phyloP scores from a whole-genome alignment of 2,797 vertebrate genomes.

The Hyperoplus immaculatus region DNA sequence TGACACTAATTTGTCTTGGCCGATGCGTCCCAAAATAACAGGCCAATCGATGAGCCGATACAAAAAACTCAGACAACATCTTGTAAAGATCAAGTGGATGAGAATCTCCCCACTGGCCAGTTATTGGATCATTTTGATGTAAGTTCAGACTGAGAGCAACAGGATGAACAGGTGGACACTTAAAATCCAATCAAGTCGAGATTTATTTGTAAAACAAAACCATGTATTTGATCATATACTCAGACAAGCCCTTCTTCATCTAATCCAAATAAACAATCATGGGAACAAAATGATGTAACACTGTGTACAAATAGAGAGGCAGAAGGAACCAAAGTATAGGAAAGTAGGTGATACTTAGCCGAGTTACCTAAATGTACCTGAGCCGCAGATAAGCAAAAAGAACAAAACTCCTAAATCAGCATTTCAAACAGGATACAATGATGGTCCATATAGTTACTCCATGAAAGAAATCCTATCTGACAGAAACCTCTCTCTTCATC shows the following conservation, averaged over 20 bases:
- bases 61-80: constrained; percentile 29
- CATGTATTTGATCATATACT: background rate
- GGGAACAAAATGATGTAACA: constrained; percentile 12
- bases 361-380: background rate
- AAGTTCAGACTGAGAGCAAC: constrained; percentile 26
- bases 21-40: constrained; percentile 18
- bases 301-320: background rate
- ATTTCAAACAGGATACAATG: constrained; percentile 16
- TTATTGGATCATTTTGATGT: constrained; percentile 46
- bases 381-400: background rate
- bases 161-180: constrained; percentile 31
- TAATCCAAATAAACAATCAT: constrained; percentile 1
- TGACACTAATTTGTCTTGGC: constrained; percentile 54
- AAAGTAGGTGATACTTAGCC: background rate
- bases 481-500: constrained; percentile 11
- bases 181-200: constrained; percentile 40
- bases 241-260: background rate
- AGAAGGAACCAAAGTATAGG: background rate
- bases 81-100: constrained; percentile 40
- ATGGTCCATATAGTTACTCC: constrained; percentile 42
- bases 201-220: constrained; percentile 49
- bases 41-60: constrained; percentile 45
- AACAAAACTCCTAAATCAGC: background rate
- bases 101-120: constrained; percentile 29
- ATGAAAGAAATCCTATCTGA: constrained; percentile 44